Conservation (phyloP, 2,888 invertebrate genomes). For the Ecliptopera silaceata region DNA sequence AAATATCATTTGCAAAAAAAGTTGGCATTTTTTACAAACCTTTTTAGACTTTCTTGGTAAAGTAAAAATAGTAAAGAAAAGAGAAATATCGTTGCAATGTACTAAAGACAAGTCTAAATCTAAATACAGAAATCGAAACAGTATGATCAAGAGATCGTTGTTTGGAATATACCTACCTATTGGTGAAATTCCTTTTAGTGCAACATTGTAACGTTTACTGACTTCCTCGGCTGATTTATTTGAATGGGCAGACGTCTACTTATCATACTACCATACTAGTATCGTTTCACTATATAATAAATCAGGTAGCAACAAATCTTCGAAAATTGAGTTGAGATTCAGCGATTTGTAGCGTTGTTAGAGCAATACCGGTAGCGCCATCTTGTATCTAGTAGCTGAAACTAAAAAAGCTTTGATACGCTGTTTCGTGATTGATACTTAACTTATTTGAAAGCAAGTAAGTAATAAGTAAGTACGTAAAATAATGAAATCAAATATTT, state of each 20-base stretch:
- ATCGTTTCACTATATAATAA: not conserved
- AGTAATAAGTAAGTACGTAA: no score
- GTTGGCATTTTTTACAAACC: no score
- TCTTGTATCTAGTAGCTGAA: conserved; percentile 50
- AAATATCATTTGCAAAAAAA: no score
- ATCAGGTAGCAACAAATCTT: not conserved
- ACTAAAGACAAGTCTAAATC: no score
- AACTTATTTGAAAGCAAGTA: no score
- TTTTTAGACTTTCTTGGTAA: no score
- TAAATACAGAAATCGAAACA: not conserved
- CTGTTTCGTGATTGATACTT: no score
- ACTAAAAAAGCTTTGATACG: conserved; percentile 1
- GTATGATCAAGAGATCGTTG: not conserved
- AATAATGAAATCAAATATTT: no score
- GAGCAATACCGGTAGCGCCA: conserved; percentile 46
- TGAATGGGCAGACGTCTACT: not conserved
- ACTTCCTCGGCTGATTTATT: not conserved
- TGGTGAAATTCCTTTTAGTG: not conserved
- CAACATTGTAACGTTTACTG: conserved; percentile 6
- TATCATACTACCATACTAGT: not conserved
- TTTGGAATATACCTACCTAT: not conserved
- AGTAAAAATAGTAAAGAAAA: no score
- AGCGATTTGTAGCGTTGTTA: not conserved
- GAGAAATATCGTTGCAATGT: no score
- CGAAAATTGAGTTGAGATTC: not conserved